These are phyloP conservation scores for Cebidichthys violaceus DNA, from an alignment of 2,113 vertebrate genomes.

Conservation along the genomic window DNA sequence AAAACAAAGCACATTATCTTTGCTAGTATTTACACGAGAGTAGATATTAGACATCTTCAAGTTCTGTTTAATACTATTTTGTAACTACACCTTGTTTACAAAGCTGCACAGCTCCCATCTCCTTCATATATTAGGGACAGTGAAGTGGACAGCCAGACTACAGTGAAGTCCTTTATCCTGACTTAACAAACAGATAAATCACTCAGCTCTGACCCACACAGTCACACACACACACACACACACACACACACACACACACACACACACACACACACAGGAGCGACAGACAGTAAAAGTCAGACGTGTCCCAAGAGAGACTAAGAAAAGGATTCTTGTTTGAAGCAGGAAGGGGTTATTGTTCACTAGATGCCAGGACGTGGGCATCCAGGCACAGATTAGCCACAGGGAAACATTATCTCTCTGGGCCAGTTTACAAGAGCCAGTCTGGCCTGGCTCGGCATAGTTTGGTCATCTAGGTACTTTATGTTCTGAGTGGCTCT, in stretches of 20 bases:
- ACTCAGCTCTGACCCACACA: slow-evolving; percentile 53
- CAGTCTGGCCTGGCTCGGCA: slow-evolving; percentile 80
- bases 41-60: slow-evolving; percentile 12
- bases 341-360: slow-evolving; percentile 83
- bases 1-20: background rate
- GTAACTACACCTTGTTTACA: slow-evolving; percentile 22
- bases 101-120: slow-evolving; percentile 13
- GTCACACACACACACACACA: slow-evolving; percentile 38
- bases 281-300: slow-evolving; percentile 54
- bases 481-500: slow-evolving; percentile 84
- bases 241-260: slow-evolving; percentile 39
- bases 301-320: slow-evolving; percentile 55
- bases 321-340: slow-evolving; percentile 83
- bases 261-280: slow-evolving; percentile 42
- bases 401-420: slow-evolving; percentile 89
- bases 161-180: slow-evolving; percentile 65
- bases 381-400: slow-evolving; percentile 86
- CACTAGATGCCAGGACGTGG: slow-evolving; percentile 80
- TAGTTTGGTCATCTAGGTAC: slow-evolving; percentile 82
- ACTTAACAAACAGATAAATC: slow-evolving; percentile 66
- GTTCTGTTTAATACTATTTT: background rate
- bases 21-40: slow-evolving; percentile 2
- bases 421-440: slow-evolving; percentile 80
- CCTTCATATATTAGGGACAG: slow-evolving; percentile 25
- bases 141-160: slow-evolving; percentile 56